These are phyloP conservation scores for Macrophya alboannulata DNA, from an alignment of 2,888 invertebrate species.

Conservation along the genomic window DNA sequence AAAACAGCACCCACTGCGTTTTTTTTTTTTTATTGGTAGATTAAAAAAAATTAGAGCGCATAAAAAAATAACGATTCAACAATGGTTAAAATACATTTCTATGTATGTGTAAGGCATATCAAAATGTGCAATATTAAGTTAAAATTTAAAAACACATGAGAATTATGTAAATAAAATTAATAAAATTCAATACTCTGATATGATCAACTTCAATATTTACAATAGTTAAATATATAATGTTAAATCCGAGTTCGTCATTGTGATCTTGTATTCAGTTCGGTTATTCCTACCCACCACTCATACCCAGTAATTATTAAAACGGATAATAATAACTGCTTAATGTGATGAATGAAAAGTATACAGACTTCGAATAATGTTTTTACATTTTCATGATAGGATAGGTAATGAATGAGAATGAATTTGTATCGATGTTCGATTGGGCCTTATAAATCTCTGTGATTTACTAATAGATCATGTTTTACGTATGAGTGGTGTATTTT, in stretches of 20 bases:
- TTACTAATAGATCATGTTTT: not conserved
- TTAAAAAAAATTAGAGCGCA: constrained; percentile 16
- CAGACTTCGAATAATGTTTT: not conserved
- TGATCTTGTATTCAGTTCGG: not conserved
- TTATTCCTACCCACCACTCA: constrained; percentile 25
- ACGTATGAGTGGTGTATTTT: constrained; percentile 30
- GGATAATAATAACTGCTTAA: not conserved
- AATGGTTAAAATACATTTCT: not conserved
- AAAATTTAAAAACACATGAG: constrained; percentile 1
- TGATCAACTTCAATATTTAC: constrained; percentile 48
- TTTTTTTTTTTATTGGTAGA: constrained; percentile 34
- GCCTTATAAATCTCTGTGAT: not conserved
- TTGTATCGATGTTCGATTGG: not conserved
- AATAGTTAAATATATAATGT: constrained; percentile 38
- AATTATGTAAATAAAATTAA: constrained; percentile 14
- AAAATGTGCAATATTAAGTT: constrained; percentile 47
- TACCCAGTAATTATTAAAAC: not conserved
- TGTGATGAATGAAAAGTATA: not conserved
- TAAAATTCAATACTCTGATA: constrained; percentile 48
- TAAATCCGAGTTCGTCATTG: not conserved
- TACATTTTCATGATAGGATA: constrained; percentile 18
- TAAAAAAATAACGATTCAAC: constrained; percentile 33
- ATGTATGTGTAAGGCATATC: constrained; percentile 28
- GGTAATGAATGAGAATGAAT: not conserved
- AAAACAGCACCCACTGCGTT: constrained; percentile 54